These are phyloP conservation scores for Chondrosia reniformis DNA, from an alignment of 37 sponge, comb jelly and placozoan species.

Conservation along the genomic window DNA sequence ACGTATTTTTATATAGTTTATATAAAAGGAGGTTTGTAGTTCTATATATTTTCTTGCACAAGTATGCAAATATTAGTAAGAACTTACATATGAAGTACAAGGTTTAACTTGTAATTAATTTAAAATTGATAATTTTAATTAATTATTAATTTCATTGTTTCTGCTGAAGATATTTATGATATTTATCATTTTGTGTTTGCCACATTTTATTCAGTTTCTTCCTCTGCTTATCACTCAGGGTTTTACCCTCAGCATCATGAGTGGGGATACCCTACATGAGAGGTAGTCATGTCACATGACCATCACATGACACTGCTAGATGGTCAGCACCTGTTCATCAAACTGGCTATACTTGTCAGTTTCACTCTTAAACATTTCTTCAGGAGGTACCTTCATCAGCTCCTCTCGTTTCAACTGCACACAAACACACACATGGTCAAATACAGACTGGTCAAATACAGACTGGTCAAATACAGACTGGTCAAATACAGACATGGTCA, in stretches of 20 bases:
- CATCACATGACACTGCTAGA: not conserved
- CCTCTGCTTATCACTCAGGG: slow-evolving; percentile 69
- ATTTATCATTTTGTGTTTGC: slow-evolving; percentile 82
- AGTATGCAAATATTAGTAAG: too few species aligned
- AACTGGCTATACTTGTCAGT: slow-evolving; percentile 83
- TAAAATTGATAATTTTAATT: too few species aligned
- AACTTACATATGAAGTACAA: too few species aligned
- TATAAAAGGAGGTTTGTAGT: too few species aligned
- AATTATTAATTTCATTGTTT: too few species aligned
- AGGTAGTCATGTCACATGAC: not conserved
- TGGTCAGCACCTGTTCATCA: slow-evolving; percentile 58
- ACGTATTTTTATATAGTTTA: too few species aligned
- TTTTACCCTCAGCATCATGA: slow-evolving; percentile 60
- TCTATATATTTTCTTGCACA: too few species aligned
- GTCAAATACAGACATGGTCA: too few species aligned
- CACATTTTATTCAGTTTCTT: slow-evolving; percentile 80
- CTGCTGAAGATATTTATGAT: slow-evolving; percentile 59
- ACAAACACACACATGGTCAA: too few species aligned
- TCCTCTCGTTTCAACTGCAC: slow-evolving; percentile 60
- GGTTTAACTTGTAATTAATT: too few species aligned
- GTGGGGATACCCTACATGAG: slow-evolving; percentile 77
- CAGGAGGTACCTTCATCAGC: slow-evolving; percentile 74
- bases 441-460: too few species aligned
- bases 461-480: too few species aligned
- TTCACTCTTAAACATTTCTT: slow-evolving; percentile 80